Base-by-base conservation (phyloP, 2,113 vertebrate genomes). In the Pangasianodon gigas region DNA sequence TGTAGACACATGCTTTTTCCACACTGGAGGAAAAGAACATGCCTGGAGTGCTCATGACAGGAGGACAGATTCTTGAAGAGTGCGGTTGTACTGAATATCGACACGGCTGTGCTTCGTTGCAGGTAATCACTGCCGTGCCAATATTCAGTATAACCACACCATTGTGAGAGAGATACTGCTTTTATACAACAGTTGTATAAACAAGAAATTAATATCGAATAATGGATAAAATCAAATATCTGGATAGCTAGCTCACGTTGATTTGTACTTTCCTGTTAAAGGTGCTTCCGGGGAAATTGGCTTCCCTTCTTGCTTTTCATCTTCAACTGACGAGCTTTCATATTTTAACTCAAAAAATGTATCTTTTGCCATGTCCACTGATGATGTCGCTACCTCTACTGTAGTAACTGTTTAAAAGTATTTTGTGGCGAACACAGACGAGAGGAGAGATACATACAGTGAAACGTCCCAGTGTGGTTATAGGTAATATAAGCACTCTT, bases 1-100 rank as follows among this genome's bases (percentile, higher is more conserved):
- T 65, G 26, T 48, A 80, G 86, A 48, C 77, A 32, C 44, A 65
- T 65, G 75, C 56, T 79, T 80, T 14, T 87, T 87, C 41, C 58
- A 80, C 74, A 62, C 32, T 37, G 85, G 48, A 51, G 48, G 46
- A 74, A 51, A 86, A 10, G 19, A 54, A 54, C 46, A 52, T 77
- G 74, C 60, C 37, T 77, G 71, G 14, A 58, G 32, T 26, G 82
- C 32, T 48, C 2, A 5, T 58, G 88, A 83, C 24, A 84, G 52
- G 9, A 51, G 81, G 52, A 77, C 82, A 58, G 67, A 41, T 48
- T 24, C 56, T 79, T 85, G 10, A 75, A 24, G 81, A 37, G 4
- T 21, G 54, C 19, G 37, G 10, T 62, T 62, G 6, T 10, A 16
- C 56, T 62, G 37, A 62, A 60, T 14, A 62, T 84, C 37, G 0